These are phyloP conservation scores for Streptopelia turtur DNA, from an alignment of 2,797 vertebrate species.

Conservation along the genomic window DNA sequence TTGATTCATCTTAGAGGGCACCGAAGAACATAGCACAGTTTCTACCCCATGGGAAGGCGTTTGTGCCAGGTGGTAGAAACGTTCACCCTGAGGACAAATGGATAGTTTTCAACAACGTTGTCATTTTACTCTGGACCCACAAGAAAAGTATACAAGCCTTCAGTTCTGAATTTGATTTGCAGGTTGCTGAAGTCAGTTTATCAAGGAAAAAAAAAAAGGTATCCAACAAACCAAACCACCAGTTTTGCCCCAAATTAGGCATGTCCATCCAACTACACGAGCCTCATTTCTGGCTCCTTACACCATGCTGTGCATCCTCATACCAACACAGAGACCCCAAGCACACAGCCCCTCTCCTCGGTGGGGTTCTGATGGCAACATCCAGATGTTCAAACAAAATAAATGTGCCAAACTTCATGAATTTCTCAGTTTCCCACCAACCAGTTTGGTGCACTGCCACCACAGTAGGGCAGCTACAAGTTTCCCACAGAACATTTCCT, in stretches of 20 bases:
- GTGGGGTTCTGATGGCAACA: background rate
- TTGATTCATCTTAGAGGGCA: background rate
- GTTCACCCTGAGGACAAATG: background rate
- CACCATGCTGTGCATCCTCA: accelerated
- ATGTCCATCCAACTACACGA: accelerated
- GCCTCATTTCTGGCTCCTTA: background rate
- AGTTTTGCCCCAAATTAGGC: background rate
- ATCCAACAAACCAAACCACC: background rate
- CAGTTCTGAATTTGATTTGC: background rate
- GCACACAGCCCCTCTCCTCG: background rate
- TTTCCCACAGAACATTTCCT: background rate
- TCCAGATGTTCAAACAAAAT: background rate
- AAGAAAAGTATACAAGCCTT: background rate
- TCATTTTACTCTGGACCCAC: background rate
- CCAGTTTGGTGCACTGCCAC: background rate
- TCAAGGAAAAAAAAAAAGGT: background rate
- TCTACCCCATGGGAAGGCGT: background rate
- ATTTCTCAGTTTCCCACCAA: background rate
- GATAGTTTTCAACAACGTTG: background rate
- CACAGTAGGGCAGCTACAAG: background rate
- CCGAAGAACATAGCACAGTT: background rate
- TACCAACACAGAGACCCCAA: background rate
- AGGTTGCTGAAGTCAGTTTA: background rate
- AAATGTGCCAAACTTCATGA: accelerated
- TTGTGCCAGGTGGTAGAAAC: background rate